phyloP scores from a whole-genome alignment of 2,797 vertebrate species.

The Heterohyrax brucei region DNA sequence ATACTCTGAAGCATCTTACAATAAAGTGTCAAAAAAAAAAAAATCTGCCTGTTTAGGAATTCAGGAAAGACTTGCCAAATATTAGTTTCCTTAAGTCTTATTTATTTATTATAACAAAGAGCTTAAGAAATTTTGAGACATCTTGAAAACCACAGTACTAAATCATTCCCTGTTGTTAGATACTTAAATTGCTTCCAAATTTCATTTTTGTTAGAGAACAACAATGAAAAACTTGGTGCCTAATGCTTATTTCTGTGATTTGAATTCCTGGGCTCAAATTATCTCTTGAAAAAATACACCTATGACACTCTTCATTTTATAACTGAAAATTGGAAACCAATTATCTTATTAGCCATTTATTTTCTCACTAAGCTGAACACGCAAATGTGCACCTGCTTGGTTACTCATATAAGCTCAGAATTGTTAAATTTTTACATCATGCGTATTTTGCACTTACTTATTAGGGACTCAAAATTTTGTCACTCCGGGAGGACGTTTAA shows the following conservation, averaged over 20 bases:
- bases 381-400: not conserved
- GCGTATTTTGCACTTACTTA: not conserved
- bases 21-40: conserved; percentile 52
- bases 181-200: conserved; percentile 1
- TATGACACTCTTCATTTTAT: not conserved
- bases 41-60: conserved; percentile 19
- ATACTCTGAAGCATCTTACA: conserved; percentile 9
- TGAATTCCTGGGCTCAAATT: not conserved
- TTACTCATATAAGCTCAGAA: not conserved
- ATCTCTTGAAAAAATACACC: not conserved
- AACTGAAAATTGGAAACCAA: not conserved
- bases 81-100: not conserved
- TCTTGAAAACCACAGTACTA: conserved; percentile 57
- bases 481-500: not conserved
- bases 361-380: conserved; percentile 1
- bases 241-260: not conserved
- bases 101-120: conserved; percentile 14
- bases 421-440: not conserved
- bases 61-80: conserved; percentile 45
- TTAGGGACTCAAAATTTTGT: not conserved
- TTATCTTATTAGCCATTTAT: conserved; percentile 14
- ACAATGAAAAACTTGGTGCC: not conserved
- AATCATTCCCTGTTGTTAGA: not conserved
- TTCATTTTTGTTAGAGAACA: conserved; percentile 49
- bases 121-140: not conserved